These are phyloP conservation scores for Caenorhabditis panamensis DNA, from an alignment of 2,888 invertebrate genomes.

Conservation along the genomic window DNA sequence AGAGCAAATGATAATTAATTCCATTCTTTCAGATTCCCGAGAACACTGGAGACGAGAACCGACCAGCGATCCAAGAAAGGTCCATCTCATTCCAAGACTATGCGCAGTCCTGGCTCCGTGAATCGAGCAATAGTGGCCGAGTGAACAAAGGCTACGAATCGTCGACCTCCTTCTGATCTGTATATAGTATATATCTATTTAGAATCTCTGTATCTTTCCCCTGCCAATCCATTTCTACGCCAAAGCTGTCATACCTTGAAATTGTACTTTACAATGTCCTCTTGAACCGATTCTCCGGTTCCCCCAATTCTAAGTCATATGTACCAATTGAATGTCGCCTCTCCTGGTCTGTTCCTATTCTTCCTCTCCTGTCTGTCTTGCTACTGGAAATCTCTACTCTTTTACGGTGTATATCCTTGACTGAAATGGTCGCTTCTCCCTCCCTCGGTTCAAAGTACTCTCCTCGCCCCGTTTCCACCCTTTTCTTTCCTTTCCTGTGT, in stretches of 20 bases:
- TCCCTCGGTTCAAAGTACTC: conserved; percentile 11
- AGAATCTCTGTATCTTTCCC: too few species aligned
- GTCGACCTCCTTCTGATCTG: conserved; percentile 13
- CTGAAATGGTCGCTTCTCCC: background rate
- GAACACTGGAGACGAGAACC: conserved; percentile 27
- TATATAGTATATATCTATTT: background rate
- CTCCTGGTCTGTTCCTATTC: background rate
- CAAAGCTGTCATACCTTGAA: background rate
- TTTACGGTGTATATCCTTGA: conserved; percentile 21
- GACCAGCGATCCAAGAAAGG: background rate
- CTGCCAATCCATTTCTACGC: too few species aligned
- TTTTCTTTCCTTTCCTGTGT: background rate
- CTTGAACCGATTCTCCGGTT: background rate
- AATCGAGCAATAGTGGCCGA: background rate
- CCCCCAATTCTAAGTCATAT: too few species aligned
- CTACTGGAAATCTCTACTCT: conserved; percentile 39
- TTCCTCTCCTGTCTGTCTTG: conserved; percentile 35
- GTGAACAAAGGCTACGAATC: conserved; percentile 6
- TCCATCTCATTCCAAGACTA: conserved; percentile 23
- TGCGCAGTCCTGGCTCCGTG: background rate
- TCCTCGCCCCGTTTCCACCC: background rate
- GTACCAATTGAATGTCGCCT: background rate
- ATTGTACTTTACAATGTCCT: too few species aligned
- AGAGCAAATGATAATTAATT: background rate
- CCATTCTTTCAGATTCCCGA: background rate